Base-by-base conservation (phyloP, 2,888 invertebrate genomes). In the Drosophila suboccidentalis region DNA sequence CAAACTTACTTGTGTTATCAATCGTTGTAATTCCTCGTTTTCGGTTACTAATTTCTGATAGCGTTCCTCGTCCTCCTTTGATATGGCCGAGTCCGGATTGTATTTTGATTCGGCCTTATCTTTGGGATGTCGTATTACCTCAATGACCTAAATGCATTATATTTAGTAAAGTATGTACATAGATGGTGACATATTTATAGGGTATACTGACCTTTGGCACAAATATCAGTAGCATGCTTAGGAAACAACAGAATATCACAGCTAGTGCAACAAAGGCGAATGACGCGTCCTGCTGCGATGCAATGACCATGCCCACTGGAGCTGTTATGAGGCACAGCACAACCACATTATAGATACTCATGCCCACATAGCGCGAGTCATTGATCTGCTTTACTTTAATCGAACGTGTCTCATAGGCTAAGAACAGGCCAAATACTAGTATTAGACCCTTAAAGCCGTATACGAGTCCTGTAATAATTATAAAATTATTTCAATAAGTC, bases 261-360 rank as follows among this genome's bases (percentile, higher is more conserved):
- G 99, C 98, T 63, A 98, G 94, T 8, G 99, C 96, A 60, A 99
- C 97, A 93, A 99, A 99, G 38, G 98, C 98, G 93, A 98, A 99
- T 86, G 98, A 97, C 50, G 99, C 99, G 93, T 99, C 98, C 92
- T 99, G 98, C 92, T 99, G 99, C 82, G 97, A 97, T 74, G 97
- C 97, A 87, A 99, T 99, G 80, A 99, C 98, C 94, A 99, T 95
- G 46, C 98, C 97, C 65, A 99, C 99, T 0, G 99, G 99, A 19
- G 98, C 99, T 9, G 99, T 99, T 93, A 99, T 99, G 88, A 99
- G 94, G 92, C 99, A 99, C 59, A 99, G 94, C 43, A 99, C 98
- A 76, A 99, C 99, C 82, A 99, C 99, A 93, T 99, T 99, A 94
- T 99, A 99, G 92, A 99, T 99, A 91, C 98, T 98, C 98, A 99